Percentiles rank a stretch among this genome's conserved stretches.
phyloP scores from a whole-genome alignment of 2,797 vertebrate genomes.

The Spinibarbus caldwelli region DNA sequence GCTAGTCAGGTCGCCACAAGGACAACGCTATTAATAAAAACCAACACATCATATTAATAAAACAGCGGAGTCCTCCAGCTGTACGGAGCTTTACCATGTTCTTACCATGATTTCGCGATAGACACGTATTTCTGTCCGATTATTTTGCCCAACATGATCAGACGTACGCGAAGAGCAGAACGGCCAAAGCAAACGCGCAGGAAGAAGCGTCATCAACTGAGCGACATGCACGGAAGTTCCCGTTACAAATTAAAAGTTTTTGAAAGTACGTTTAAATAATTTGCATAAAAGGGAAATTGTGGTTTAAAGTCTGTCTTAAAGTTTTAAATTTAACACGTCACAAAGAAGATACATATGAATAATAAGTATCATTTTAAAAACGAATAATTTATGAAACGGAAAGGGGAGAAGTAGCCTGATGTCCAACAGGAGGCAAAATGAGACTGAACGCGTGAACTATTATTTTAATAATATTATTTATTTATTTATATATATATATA shows the following conservation, averaged over 20 bases:
- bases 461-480: too few species aligned
- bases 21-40: constrained; percentile 36
- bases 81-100: not conserved
- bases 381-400: not conserved
- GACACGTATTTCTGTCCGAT: constrained; percentile 72
- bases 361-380: not conserved
- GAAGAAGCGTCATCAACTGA: not conserved
- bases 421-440: not conserved
- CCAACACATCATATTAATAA: not conserved
- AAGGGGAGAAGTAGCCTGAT: not conserved
- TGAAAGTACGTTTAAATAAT: not conserved
- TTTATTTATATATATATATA: too few species aligned
- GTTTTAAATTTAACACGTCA: not conserved
- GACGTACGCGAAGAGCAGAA: not conserved
- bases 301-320: too few species aligned
- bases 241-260: not conserved
- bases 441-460: not conserved
- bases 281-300: too few species aligned
- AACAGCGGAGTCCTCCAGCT: not conserved
- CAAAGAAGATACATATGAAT: not conserved
- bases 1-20: constrained; percentile 44
- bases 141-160: constrained; percentile 73
- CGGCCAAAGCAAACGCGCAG: not conserved
- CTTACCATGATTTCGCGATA: constrained; percentile 76
- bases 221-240: not conserved